phyloP scores from a whole-genome alignment of 1,140 invertebrate species.

The Trichoplusia ni region DNA sequence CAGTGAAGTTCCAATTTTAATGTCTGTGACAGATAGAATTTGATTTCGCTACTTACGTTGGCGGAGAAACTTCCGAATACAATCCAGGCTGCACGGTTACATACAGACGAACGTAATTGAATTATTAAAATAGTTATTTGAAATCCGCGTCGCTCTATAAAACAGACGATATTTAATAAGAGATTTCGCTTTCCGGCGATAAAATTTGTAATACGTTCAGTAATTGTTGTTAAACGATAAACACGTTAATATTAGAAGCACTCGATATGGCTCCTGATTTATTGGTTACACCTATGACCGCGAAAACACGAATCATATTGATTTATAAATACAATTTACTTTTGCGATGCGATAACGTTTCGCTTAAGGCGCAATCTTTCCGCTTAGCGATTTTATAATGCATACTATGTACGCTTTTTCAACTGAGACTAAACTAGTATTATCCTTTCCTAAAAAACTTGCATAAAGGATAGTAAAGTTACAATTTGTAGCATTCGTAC shows the following conservation, averaged over 20 bases:
- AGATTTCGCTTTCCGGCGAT: background rate
- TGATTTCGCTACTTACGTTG: conserved; percentile 25
- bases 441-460: background rate
- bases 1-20: conserved; percentile 9
- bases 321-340: background rate
- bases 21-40: conserved; percentile 22
- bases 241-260: background rate
- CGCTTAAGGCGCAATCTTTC: background rate
- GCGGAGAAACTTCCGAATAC: background rate
- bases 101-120: conserved; percentile 8
- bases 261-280: too few relatives aligned
- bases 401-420: background rate
- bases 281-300: background rate
- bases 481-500: conserved; percentile 20
- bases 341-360: background rate
- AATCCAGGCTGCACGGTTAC: conserved; percentile 8
- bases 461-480: background rate
- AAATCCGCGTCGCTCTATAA: conserved; percentile 11
- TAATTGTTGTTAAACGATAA: too few relatives aligned
- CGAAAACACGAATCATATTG: background rate
- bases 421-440: background rate
- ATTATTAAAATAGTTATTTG: background rate
- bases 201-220: too few relatives aligned
- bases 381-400: background rate
- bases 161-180: background rate